A percentile compares a stretch with the other conserved stretches of the same genome.
phyloP scores from a whole-genome alignment of 2,797 vertebrate genomes.

The Sebastes kiyomatsui region DNA sequence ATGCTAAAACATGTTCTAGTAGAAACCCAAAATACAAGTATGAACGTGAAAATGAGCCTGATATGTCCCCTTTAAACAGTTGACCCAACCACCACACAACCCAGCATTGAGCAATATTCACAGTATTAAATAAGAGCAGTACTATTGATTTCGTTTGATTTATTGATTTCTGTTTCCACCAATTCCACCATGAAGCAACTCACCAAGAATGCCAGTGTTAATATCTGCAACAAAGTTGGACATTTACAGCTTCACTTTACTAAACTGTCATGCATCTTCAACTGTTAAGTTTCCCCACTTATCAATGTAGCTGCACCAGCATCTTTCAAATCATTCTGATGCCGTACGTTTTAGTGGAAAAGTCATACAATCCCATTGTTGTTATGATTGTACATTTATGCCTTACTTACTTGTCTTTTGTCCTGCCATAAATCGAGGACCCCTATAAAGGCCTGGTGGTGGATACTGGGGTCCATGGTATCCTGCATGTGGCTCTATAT shows the following conservation, averaged over 20 bases:
- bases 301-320: not conserved
- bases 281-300: not conserved
- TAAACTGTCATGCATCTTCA: not conserved
- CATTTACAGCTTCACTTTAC: not conserved
- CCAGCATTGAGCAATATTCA: not conserved
- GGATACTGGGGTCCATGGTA: not conserved
- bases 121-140: not conserved
- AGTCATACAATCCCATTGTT: not conserved
- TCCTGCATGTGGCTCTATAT: not conserved
- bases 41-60: not conserved
- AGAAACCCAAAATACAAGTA: not conserved
- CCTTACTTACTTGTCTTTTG: conserved; percentile 6
- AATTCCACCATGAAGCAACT: conserved; percentile 8
- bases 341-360: not conserved
- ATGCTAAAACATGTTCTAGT: too few relatives aligned
- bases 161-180: not conserved
- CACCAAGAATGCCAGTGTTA: conserved; percentile 18
- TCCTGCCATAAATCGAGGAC: not conserved
- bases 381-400: not conserved
- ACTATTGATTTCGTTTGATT: not conserved
- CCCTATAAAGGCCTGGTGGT: not conserved
- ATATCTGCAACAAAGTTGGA: conserved; percentile 38
- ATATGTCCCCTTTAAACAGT: too few relatives aligned
- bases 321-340: not conserved
- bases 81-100: not conserved